A percentile compares a stretch with the other conserved stretches of the same genome.
These are phyloP conservation scores for Drosophila meridionalis DNA, from an alignment of 2,888 invertebrate genomes.

Conservation along the genomic window DNA sequence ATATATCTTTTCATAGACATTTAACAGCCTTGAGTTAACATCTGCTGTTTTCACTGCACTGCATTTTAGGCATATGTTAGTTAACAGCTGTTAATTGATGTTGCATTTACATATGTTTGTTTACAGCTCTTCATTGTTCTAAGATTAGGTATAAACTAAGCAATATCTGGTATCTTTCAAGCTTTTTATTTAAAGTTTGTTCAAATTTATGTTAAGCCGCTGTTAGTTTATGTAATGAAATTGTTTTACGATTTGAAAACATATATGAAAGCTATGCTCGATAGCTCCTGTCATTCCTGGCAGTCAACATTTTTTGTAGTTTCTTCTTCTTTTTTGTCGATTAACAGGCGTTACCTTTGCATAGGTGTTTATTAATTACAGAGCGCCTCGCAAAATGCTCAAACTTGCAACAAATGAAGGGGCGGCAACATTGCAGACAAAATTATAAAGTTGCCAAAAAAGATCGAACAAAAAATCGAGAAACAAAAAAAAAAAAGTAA, in stretches of 20 bases:
- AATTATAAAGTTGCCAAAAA: constrained; percentile 59
- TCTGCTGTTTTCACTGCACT: neutral
- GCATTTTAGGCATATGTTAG: neutral
- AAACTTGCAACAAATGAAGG: constrained; percentile 34
- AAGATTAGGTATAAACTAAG: too few species aligned
- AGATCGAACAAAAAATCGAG: neutral
- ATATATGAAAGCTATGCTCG: too few species aligned
- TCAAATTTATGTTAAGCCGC: too few species aligned
- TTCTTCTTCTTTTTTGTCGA: neutral
- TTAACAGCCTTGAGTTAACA: neutral
- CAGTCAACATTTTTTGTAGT: neutral
- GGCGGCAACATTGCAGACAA: constrained; percentile 38
- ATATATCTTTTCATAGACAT: neutral
- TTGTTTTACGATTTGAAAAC: too few species aligned
- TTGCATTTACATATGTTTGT: neutral
- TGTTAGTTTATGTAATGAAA: too few species aligned
- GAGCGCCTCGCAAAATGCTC: constrained; percentile 12
- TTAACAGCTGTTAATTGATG: neutral
- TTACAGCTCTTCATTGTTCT: neutral
- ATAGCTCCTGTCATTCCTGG: neutral
- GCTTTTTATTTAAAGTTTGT: too few species aligned
- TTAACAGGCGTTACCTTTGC: constrained; percentile 3
- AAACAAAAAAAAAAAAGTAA: constrained; percentile 39
- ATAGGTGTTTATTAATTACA: constrained; percentile 19
- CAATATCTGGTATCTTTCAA: too few species aligned